Percentiles rank a stretch among this genome's conserved stretches.
phyloP scores from a whole-genome alignment of 2,888 invertebrate genomes.

The Zelleria hepariella region DNA sequence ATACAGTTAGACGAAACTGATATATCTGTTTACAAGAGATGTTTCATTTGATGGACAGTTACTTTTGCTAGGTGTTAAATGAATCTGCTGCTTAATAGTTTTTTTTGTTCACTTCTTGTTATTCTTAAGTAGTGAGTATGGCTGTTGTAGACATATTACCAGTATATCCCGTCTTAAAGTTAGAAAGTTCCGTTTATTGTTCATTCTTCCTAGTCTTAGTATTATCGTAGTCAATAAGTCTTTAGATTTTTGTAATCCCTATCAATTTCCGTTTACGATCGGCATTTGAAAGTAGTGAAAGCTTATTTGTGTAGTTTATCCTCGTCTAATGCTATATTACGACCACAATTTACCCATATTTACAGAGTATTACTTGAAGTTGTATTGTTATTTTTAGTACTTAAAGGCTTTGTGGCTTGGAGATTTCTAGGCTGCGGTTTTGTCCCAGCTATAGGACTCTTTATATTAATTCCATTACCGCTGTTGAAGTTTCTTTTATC shows the following conservation, averaged over 20 bases:
- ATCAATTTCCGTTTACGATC: slow-evolving; percentile 25
- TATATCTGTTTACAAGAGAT: not conserved
- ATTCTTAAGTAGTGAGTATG: not conserved
- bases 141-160: not conserved
- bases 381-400: slow-evolving; percentile 22
- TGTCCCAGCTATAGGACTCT: too few relatives aligned
- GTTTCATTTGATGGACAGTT: not conserved
- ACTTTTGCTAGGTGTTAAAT: not conserved
- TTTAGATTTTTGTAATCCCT: slow-evolving; percentile 30
- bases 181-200: not conserved
- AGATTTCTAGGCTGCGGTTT: slow-evolving; percentile 10
- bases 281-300: slow-evolving; percentile 39
- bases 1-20: not conserved
- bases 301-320: slow-evolving; percentile 32
- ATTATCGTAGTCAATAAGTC: not conserved
- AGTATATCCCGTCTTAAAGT: not conserved
- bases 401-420: not conserved
- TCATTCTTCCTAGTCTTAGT: not conserved
- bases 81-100: not conserved
- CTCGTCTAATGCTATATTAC: slow-evolving; percentile 21
- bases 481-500: too few relatives aligned
- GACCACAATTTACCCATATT: slow-evolving; percentile 33
- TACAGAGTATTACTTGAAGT: slow-evolving; percentile 26
- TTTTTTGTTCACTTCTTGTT: not conserved
- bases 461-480: too few relatives aligned